These are phyloP conservation scores for Octopus sinensis DNA, from an alignment of 1,140 invertebrate species.

Conservation along the genomic window DNA sequence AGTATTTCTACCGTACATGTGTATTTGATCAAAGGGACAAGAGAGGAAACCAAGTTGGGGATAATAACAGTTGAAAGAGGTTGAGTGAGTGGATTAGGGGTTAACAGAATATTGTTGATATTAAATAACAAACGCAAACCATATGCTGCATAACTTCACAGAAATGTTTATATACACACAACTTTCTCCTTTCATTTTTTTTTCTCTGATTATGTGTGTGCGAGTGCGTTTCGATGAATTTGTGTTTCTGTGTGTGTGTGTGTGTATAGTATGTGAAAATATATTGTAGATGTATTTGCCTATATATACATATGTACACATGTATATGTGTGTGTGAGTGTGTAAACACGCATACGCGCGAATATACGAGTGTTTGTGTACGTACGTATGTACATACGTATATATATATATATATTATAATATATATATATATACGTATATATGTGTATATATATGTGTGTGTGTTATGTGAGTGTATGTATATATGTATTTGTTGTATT, in stretches of 20 bases:
- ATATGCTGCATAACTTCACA: constrained; percentile 14
- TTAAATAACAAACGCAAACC: too few relatives aligned
- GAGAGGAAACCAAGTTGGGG: too few relatives aligned
- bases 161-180: constrained; percentile 21
- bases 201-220: background rate
- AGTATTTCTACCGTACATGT: too few relatives aligned
- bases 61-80: too few relatives aligned
- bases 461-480: too few relatives aligned
- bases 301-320: background rate
- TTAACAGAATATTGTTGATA: too few relatives aligned
- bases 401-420: background rate
- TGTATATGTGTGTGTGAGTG: background rate
- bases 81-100: too few relatives aligned
- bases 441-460: background rate
- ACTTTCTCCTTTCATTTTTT: too few relatives aligned
- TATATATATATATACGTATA: background rate
- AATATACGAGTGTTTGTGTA: background rate
- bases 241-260: background rate
- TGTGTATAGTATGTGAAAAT: background rate
- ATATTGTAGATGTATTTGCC: background rate
- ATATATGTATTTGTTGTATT: too few relatives aligned
- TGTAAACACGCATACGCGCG: background rate
- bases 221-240: background rate
- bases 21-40: too few relatives aligned
- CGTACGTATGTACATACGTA: background rate